phyloP scores from a whole-genome alignment of 2,888 invertebrate genomes.

The Phaonia tiefii region DNA sequence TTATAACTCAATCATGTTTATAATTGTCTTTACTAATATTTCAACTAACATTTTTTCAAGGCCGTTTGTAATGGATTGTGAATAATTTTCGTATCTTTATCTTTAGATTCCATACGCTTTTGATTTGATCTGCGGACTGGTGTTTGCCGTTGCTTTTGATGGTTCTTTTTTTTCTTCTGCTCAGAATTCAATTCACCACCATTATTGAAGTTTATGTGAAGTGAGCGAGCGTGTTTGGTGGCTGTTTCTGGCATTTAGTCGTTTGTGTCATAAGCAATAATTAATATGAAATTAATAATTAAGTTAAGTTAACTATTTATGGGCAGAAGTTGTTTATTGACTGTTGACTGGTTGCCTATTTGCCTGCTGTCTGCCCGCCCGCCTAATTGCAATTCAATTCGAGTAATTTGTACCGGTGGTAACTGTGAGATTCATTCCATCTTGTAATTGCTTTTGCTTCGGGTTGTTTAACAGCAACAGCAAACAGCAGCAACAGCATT shows the following conservation, averaged over 20 bases:
- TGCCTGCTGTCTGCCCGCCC: not conserved
- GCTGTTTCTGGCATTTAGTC: not conserved
- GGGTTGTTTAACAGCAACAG: not conserved
- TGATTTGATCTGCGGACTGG: not conserved
- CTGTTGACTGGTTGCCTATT: constrained; percentile 10
- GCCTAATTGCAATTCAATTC: not conserved
- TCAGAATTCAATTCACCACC: no score
- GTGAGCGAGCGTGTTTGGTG: not conserved
- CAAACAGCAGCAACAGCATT: no score
- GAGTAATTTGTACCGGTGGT: constrained; percentile 17
- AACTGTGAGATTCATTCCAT: constrained; percentile 57
- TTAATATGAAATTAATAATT: constrained; percentile 34
- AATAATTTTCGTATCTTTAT: not conserved
- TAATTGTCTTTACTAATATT: no score
- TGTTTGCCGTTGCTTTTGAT: not conserved
- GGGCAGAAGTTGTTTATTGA: constrained; percentile 13
- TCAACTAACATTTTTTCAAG: no score
- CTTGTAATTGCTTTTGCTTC: constrained; percentile 48
- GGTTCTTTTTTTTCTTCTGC: no score
- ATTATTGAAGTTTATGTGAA: no score
- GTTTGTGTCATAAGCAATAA: constrained; percentile 14
- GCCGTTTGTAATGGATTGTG: not conserved
- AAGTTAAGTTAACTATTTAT: constrained; percentile 12
- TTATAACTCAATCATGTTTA: no score
- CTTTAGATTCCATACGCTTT: not conserved